Percentiles rank a stretch among this genome's conserved stretches.
phyloP scores from a whole-genome alignment of 2,888 invertebrate species.

The Sinhomidia bicolor region DNA sequence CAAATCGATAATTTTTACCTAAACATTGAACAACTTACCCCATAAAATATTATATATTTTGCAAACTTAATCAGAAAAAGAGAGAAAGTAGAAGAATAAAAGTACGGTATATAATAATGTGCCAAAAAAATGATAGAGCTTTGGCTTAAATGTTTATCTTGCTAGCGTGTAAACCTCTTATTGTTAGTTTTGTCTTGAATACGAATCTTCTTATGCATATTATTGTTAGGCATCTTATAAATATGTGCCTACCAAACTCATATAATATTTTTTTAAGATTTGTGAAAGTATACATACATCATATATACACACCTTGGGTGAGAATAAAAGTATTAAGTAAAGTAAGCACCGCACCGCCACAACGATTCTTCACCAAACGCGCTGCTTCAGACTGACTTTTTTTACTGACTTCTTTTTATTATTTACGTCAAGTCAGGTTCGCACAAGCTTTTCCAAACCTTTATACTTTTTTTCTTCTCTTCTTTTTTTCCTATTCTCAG shows the following conservation, averaged over 20 bases:
- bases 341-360: not conserved
- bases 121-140: conserved; percentile 39
- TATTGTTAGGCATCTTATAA: not conserved
- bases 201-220: conserved; percentile 1
- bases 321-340: conserved; percentile 19
- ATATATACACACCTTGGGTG: too few species aligned
- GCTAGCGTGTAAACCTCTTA: not conserved
- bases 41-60: too few species aligned
- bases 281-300: not conserved
- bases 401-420: conserved; percentile 17
- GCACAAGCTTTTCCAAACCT: conserved; percentile 33
- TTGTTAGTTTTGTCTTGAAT: not conserved
- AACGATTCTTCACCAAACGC: not conserved
- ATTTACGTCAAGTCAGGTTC: conserved; percentile 49
- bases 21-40: too few species aligned
- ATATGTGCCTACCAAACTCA: too few species aligned
- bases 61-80: too few species aligned
- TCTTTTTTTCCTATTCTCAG: not conserved
- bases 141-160: conserved; percentile 9
- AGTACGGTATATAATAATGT: conserved; percentile 35
- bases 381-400: not conserved
- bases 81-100: too few species aligned
- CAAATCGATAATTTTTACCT: not conserved
- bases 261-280: not conserved
- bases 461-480: conserved; percentile 19